Percentiles rank a stretch among this genome's conserved stretches.
Evolutionary conservation across 2,797 vertebrate genomes (phyloP).

Genomic region (Eupleurogrammus muticus): DNA sequence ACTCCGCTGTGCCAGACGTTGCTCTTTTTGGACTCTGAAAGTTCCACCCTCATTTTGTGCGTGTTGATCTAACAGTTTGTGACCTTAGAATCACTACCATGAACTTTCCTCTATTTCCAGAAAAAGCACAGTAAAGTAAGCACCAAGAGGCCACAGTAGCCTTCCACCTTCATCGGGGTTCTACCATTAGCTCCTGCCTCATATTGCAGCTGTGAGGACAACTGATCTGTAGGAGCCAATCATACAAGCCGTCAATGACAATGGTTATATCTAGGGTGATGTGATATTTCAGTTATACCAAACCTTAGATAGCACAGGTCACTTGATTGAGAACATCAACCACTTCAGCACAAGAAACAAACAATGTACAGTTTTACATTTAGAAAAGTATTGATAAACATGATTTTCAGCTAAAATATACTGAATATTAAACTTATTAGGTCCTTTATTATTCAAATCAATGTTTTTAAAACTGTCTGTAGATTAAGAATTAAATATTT

Average conservation of each 20-base stretch:
- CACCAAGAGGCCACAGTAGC: conserved; percentile 34
- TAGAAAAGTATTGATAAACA: neutral
- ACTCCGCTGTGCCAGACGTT: conserved; percentile 41
- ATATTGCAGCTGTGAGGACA: conserved; percentile 7
- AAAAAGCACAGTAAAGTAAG: conserved; percentile 73
- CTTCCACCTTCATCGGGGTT: conserved; percentile 41
- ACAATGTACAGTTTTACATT: neutral
- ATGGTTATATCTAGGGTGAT: conserved; percentile 3
- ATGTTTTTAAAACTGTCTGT: neutral
- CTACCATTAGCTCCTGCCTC: conserved; percentile 1
- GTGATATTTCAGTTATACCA: neutral
- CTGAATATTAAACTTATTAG: neutral
- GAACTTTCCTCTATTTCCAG: conserved; percentile 75
- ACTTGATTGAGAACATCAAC: neutral
- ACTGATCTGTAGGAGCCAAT: neutral
- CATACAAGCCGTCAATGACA: neutral
- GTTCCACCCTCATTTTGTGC: conserved; percentile 51
- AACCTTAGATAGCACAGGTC: neutral
- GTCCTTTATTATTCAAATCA: neutral
- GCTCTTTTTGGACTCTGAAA: conserved; percentile 64
- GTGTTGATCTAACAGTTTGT: conserved; percentile 57
- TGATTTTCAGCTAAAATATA: neutral
- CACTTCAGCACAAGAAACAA: neutral
- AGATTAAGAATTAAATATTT: conserved; percentile 9
- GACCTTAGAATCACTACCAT: conserved; percentile 63